Percentiles rank a stretch among this genome's conserved stretches.
phyloP scores from a whole-genome alignment of 2,888 invertebrate species.

The Drosophila setosimentum region DNA sequence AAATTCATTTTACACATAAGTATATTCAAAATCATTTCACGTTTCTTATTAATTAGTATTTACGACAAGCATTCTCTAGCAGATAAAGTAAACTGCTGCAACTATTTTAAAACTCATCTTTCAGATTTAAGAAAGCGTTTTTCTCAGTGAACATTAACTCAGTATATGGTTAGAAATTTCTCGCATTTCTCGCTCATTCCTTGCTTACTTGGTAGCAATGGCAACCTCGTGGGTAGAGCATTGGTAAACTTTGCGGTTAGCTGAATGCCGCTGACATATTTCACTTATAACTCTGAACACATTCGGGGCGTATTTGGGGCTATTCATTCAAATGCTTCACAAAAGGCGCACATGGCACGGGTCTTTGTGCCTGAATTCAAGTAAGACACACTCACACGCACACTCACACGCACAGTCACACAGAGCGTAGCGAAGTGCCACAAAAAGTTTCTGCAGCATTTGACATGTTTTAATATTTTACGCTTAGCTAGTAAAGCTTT shows the following conservation, averaged over 20 bases:
- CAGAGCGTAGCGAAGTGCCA: constrained; percentile 3
- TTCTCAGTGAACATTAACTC: neutral
- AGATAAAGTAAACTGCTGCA: neutral
- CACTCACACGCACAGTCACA: constrained; percentile 2
- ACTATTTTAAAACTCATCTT: neutral
- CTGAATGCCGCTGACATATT: constrained; percentile 55
- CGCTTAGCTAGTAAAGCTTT: constrained; percentile 29
- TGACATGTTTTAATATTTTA: constrained; percentile 47
- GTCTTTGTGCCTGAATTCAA: constrained; percentile 13
- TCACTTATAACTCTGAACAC: constrained; percentile 33
- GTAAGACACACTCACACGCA: constrained; percentile 9
- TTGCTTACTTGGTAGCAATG: neutral
- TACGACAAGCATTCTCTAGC: neutral
- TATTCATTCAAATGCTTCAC: constrained; percentile 32
- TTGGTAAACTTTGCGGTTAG: constrained; percentile 30
- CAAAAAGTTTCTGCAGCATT: constrained; percentile 31
- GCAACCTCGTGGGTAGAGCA: constrained; percentile 7
- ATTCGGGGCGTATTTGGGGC: constrained; percentile 19
- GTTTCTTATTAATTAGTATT: neutral
- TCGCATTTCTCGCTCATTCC: too few species aligned
- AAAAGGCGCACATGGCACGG: constrained; percentile 22
- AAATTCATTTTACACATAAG: neutral
- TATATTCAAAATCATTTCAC: neutral
- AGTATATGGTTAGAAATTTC: neutral
- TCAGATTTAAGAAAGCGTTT: neutral